Conservation (phyloP, 2,113 vertebrate genomes). For the Struthidea cinerea region DNA sequence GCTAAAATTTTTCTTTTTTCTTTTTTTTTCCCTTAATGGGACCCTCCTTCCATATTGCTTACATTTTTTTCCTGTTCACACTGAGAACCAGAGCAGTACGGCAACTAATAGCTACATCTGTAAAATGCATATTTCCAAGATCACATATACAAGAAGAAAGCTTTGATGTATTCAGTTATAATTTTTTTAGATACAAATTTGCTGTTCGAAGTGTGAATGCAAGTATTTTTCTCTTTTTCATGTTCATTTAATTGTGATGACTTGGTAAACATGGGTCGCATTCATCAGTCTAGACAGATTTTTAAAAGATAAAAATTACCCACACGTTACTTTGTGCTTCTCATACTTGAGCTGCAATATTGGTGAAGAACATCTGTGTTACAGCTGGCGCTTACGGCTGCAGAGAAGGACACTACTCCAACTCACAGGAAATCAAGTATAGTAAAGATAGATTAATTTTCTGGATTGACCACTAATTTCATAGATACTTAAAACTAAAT, state of each 20-base stretch:
- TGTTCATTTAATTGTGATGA: slow-evolving; percentile 32
- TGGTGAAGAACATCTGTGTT: slow-evolving; percentile 57
- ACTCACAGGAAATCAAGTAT: neutral
- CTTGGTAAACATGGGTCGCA: slow-evolving; percentile 57
- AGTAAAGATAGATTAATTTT: neutral
- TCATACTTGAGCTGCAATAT: slow-evolving; percentile 12
- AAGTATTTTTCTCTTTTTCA: slow-evolving; percentile 27
- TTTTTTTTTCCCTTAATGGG: neutral
- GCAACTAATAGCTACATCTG: neutral
- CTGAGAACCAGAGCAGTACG: neutral
- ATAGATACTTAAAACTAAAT: neutral
- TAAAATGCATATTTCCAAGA: neutral
- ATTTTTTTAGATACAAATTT: neutral
- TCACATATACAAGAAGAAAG: neutral
- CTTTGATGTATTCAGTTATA: neutral
- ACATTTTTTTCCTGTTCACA: neutral
- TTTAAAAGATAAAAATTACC: slow-evolving; percentile 53
- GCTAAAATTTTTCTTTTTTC: neutral
- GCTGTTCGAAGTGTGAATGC: slow-evolving; percentile 5
- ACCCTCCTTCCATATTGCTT: neutral
- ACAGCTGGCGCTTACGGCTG: slow-evolving; percentile 28
- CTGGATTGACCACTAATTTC: neutral
- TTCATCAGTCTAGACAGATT: slow-evolving; percentile 69
- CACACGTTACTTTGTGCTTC: slow-evolving; percentile 26
- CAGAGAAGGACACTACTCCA: neutral